phyloP scores from a whole-genome alignment of 23 tunicate genomes.

The Clavelina lepadiformis region DNA sequence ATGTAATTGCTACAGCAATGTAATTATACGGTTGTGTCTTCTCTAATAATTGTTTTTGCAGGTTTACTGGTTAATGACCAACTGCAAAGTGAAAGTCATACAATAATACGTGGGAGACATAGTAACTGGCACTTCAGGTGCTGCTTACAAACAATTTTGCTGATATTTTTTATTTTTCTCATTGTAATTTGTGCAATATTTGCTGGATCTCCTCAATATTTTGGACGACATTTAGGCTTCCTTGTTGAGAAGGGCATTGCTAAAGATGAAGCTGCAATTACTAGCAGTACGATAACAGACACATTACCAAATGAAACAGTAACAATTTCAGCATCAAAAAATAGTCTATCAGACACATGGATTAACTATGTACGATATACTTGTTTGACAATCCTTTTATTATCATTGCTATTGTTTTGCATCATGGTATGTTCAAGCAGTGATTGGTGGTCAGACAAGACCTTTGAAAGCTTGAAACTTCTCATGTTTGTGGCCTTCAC shows the following conservation, averaged over 20 bases:
- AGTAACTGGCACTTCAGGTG: neutral
- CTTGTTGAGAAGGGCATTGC: neutral
- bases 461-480: conserved; percentile 3
- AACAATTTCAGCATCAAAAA: neutral
- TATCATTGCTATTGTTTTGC: neutral
- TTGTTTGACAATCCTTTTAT: conserved; percentile 3
- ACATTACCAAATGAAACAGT: neutral
- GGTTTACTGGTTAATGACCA: too few relatives aligned
- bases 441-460: conserved; percentile 17
- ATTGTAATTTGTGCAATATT: neutral
- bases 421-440: conserved; percentile 21
- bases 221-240: neutral
- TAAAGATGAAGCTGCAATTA: too few relatives aligned
- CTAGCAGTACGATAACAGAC: too few relatives aligned
- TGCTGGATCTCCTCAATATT: neutral
- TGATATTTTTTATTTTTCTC: neutral
- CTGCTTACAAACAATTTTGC: neutral
- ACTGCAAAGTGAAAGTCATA: too few relatives aligned
- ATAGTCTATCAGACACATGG: too few relatives aligned
- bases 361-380: conserved; percentile 5
- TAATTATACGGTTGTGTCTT: too few relatives aligned
- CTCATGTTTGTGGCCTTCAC: conserved; percentile 21
- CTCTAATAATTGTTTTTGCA: too few relatives aligned
- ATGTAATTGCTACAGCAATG: too few relatives aligned
- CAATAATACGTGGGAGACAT: too few relatives aligned